Base-by-base conservation (phyloP, 2,113 vertebrate species). In the Paradisaea rubra region DNA sequence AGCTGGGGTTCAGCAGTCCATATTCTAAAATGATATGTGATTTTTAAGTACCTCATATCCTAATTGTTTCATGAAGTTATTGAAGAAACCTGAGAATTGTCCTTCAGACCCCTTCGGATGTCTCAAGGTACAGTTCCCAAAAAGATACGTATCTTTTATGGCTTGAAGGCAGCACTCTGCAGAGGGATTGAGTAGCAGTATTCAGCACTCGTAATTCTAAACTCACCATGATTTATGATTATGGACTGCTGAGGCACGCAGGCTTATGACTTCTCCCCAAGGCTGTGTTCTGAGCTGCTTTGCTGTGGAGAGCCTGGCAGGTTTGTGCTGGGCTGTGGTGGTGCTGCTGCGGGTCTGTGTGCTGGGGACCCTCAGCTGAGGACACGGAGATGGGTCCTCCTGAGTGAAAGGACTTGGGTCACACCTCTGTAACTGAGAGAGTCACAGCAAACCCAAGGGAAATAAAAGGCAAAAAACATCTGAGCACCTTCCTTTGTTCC, bases 291-390 rank as follows among this genome's bases (percentile, higher is more conserved):
- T 4, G 33, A 44, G 50, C 2, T 44, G 76, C 66, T 76, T 60
- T 63, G 52, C 49, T 56, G 10, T 2, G 13, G 0, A 3, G 19
- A 85, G 50, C 52, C 33, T 17, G 35, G 18, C 37, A 23, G 60
- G 39, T 30, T 47, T 53, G 60, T 28, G 37, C 59, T 28, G 25
- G 24, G 33, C 5, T 25, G 16, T 39, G 39, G 16, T 39, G 39
- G 10, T 2, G 42, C 25, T 66, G 85, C 72, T 42, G 33, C 0
- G 0, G 28, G 24, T 52, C 57, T 33, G 17, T 9, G 37, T 44
- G 45, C 72, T 59, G 50, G 41, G 18, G 33, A 20, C 20, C 31
- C 20, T 68, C n/a, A 28, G 35, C 7, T 24, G 63, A 33, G 30
- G 13, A 37, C 4, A 3, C 28, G 49, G n/a, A 37, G 33, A 3